Evolutionary conservation across 2,888 invertebrate species (phyloP).

Genomic region (Lepidonotus clava): DNA sequence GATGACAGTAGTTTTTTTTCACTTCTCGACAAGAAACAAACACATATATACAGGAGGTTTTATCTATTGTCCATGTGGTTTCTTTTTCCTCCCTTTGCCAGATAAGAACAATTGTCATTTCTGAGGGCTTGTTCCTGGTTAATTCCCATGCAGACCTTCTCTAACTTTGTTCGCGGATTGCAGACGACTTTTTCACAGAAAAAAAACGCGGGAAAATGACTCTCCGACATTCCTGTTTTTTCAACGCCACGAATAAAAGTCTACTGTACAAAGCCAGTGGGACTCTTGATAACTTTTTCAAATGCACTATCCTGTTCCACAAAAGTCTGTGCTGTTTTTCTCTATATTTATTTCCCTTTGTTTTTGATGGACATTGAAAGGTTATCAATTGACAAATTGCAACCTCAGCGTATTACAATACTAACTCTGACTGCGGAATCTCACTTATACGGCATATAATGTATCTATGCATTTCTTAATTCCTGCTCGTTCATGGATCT

Average conservation of each 20-base stretch:
- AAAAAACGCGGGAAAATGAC: constrained; percentile 17
- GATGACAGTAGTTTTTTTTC: not conserved
- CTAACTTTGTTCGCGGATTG: constrained; percentile 22
- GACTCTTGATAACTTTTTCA: not conserved
- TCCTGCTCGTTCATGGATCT: no score
- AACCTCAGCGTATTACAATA: no score
- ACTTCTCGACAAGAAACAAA: not conserved
- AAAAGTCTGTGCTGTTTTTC: no score
- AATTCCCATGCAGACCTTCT: constrained; percentile 13
- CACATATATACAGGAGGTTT: not conserved
- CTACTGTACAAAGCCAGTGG: constrained; percentile 6
- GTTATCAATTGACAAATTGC: no score
- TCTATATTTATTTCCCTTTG: not conserved
- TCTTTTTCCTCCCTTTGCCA: not conserved
- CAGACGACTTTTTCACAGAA: not conserved
- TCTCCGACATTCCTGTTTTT: not conserved
- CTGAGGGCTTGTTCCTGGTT: not conserved
- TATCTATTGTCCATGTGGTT: constrained; percentile 6
- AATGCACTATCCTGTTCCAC: constrained; percentile 5
- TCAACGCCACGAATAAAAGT: not conserved
- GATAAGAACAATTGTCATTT: constrained; percentile 31
- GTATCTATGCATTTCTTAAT: no score
- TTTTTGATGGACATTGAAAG: not conserved
- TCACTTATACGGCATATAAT: no score
- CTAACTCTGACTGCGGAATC: no score